Evolutionary conservation across 2,797 vertebrate species (phyloP).

Genomic region (Cossypha heuglini): DNA sequence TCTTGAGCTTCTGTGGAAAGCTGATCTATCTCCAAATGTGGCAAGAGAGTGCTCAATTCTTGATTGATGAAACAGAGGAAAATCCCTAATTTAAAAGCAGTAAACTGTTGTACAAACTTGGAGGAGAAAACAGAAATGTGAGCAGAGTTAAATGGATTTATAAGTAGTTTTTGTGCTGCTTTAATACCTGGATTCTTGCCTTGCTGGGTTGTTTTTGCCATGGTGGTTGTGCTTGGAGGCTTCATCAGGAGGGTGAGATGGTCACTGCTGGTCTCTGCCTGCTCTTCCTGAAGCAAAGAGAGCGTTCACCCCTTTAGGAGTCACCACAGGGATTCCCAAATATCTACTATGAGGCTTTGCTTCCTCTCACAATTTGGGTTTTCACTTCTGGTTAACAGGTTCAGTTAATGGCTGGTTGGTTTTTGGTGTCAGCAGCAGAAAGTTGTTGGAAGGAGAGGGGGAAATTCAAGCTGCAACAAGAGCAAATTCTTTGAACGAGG

Average conservation of each 20-base stretch:
- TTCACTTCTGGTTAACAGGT: neutral
- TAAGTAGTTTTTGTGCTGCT: neutral
- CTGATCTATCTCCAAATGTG: neutral
- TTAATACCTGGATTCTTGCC: neutral
- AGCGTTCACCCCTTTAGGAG: neutral
- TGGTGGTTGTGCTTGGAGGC: neutral
- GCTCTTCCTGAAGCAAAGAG: neutral
- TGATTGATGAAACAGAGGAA: constrained; percentile 35
- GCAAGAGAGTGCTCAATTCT: neutral
- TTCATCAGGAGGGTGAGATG: neutral
- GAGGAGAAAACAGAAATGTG: neutral
- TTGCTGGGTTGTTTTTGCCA: neutral
- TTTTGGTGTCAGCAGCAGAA: neutral
- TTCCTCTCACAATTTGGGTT: neutral
- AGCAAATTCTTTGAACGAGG: neutral
- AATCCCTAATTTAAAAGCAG: constrained; percentile 5
- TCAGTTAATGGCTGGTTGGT: neutral
- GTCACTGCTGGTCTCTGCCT: neutral
- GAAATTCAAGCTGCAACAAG: constrained; percentile 52
- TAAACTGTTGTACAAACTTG: neutral
- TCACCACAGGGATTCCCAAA: neutral
- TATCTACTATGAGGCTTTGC: accelerated
- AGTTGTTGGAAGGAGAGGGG: neutral
- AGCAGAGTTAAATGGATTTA: neutral
- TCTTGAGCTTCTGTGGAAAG: constrained; percentile 24